phyloP scores from a whole-genome alignment of 2,888 invertebrate genomes.

The Carterocephalus palaemon region DNA sequence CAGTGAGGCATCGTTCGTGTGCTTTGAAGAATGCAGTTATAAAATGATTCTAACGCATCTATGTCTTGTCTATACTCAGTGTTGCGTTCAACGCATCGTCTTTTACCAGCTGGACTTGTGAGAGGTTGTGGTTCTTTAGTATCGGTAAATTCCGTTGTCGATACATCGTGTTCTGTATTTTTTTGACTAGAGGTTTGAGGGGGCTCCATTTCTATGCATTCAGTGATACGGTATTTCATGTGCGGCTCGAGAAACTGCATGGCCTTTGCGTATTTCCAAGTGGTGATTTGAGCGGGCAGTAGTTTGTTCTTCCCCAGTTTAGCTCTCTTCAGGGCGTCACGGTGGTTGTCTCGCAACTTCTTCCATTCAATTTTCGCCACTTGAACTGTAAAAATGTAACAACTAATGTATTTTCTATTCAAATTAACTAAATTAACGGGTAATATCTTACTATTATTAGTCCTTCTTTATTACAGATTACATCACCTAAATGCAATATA shows the following conservation, averaged over 20 bases:
- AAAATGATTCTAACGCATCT: conserved; percentile 64
- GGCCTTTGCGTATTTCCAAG: conserved; percentile 70
- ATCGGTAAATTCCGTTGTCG: conserved; percentile 45
- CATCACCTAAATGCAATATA: no score
- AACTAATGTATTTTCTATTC: background rate
- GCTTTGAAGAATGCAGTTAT: conserved; percentile 61
- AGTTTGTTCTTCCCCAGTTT: conserved; percentile 69
- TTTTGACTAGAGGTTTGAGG: conserved; percentile 32
- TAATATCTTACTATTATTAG: conserved; percentile 32
- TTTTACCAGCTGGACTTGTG: conserved; percentile 32
- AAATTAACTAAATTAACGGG: background rate
- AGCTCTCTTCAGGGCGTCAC: conserved; percentile 66
- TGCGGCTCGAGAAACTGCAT: conserved; percentile 72
- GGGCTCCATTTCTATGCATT: conserved; percentile 62
- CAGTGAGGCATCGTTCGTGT: conserved; percentile 65
- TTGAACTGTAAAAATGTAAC: conserved; percentile 51
- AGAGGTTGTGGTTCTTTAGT: conserved; percentile 5
- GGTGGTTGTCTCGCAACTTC: conserved; percentile 65
- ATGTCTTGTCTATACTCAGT: conserved; percentile 35
- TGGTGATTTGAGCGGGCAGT: conserved; percentile 67
- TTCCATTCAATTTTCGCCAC: conserved; percentile 68
- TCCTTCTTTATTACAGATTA: no score
- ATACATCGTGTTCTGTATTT: conserved; percentile 51
- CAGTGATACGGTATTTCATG: conserved; percentile 70
- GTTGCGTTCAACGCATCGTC: conserved; percentile 38